Evolutionary conservation across 2,888 invertebrate genomes (phyloP).

Genomic region (Drosophila heteroneura): DNA sequence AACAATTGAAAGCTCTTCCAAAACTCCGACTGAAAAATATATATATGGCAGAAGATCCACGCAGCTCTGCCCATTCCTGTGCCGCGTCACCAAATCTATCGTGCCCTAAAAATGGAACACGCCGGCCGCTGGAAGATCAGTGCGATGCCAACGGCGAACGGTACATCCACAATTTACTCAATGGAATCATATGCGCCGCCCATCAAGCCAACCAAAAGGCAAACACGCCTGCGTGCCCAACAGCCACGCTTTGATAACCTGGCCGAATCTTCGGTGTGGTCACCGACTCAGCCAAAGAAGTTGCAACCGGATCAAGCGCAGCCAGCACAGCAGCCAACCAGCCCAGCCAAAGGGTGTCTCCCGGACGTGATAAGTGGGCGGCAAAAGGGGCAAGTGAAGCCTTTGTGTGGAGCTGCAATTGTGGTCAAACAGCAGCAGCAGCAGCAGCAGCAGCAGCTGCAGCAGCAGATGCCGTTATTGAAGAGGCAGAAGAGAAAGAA

Average conservation of each 20-base stretch:
- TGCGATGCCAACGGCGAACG: constrained; percentile 26
- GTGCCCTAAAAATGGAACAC: constrained; percentile 66
- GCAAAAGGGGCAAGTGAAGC: neutral
- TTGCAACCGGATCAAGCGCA: constrained; percentile 14
- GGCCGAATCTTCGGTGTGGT: constrained; percentile 21
- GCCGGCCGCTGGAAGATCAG: constrained; percentile 59
- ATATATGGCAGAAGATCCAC: constrained; percentile 45
- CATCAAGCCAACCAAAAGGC: constrained; percentile 24
- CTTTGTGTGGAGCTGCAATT: too few species aligned
- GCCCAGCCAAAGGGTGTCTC: neutral
- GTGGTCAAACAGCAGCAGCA: neutral
- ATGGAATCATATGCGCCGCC: constrained; percentile 60
- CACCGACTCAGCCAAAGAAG: constrained; percentile 1
- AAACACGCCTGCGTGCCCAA: constrained; percentile 16
- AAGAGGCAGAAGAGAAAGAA: neutral
- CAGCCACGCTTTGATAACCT: constrained; percentile 45
- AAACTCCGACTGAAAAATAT: neutral
- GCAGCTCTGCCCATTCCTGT: constrained; percentile 69
- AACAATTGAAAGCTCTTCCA: neutral
- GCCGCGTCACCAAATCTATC: constrained; percentile 58
- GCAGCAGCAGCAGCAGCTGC: neutral
- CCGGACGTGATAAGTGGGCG: neutral
- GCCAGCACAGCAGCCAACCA: constrained; percentile 2
- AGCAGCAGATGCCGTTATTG: neutral
- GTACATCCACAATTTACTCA: constrained; percentile 36